Base-by-base conservation (phyloP, 1,140 invertebrate genomes). In the Ostrea denselamellosa region DNA sequence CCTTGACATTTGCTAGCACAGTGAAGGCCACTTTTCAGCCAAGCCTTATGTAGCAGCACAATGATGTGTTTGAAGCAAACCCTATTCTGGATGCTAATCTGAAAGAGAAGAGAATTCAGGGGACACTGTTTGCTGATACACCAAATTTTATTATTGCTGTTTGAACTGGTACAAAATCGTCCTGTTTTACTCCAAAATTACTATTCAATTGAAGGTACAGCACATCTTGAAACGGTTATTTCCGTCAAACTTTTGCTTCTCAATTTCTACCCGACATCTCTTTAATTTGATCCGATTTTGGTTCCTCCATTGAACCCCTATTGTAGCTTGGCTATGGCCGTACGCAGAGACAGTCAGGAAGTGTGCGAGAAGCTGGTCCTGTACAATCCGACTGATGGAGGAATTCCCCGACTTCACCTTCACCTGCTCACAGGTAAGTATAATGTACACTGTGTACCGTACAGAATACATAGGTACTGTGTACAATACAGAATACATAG, bases 331-430 rank as follows among this genome's bases (percentile, higher is more conserved):
- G 96, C 90, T 96, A 51, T 96, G 96, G 96, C 95, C 95, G 0
- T 96, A 96, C 93, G 95, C 94, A 86, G 96, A 96, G 91, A 96
- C 96, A 5, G 96, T 95, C 65, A 91, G 96, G 65, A 96, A 96
- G 89, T 96, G 95, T 94, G 96, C 95, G 1, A 90, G 96, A 9
- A 95, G 95, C 86, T 96, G 95, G 94, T 94, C 95, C 10, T 94
- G 95, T 53, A 95, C 95, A 34, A 86, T 96, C 82, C 81, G 92
- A 8, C 92, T 96, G 25, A 95, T 96, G 95, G 95, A 96, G 52
- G 93, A 95, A 86, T 96, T 96, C 91, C 95, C 95, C 14, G 91
- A 96, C 52, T 95, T 95, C 86, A 94, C 90, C 12, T 96, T 96
- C 91, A 95, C 94, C 28, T 96, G 95, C 90, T 96, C 96, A 28